Conservation (phyloP, 1,140 invertebrate genomes). For the Bathynomus jamesi region DNA sequence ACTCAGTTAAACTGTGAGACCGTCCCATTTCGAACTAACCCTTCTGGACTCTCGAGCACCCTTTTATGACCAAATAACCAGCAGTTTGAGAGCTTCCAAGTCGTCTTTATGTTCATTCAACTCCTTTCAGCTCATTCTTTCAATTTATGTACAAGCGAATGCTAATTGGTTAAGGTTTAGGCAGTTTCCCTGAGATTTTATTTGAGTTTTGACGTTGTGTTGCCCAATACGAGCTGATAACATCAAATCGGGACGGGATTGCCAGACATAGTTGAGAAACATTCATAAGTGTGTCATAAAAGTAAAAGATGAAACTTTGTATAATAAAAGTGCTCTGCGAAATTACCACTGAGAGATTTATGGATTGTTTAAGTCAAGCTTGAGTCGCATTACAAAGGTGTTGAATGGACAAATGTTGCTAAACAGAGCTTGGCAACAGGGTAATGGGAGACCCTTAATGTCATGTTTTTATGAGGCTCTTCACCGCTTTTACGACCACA, state of each 20-base stretch:
- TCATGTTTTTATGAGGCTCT: neutral
- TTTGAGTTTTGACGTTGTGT: neutral
- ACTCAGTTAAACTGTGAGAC: neutral
- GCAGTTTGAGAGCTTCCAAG: neutral
- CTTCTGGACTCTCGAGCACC: neutral
- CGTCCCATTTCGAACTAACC: neutral
- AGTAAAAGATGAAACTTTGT: neutral
- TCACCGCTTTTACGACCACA: neutral
- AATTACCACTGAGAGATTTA: neutral
- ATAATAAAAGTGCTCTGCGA: no score
- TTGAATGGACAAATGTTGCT: no score
- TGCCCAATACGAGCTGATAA: conserved; percentile 1
- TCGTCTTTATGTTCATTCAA: neutral
- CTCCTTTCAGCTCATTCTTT: neutral
- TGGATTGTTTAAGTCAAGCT: no score
- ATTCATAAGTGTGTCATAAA: neutral
- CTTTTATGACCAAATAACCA: neutral
- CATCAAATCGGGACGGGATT: neutral
- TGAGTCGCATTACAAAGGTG: no score
- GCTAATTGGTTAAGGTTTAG: neutral
- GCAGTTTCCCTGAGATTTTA: neutral
- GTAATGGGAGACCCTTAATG: neutral
- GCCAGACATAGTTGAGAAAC: neutral
- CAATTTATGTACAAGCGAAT: neutral
- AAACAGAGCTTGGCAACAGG: neutral